These are phyloP conservation scores for Labeo rohita DNA, from an alignment of 2,113 vertebrate species.

Conservation along the genomic window DNA sequence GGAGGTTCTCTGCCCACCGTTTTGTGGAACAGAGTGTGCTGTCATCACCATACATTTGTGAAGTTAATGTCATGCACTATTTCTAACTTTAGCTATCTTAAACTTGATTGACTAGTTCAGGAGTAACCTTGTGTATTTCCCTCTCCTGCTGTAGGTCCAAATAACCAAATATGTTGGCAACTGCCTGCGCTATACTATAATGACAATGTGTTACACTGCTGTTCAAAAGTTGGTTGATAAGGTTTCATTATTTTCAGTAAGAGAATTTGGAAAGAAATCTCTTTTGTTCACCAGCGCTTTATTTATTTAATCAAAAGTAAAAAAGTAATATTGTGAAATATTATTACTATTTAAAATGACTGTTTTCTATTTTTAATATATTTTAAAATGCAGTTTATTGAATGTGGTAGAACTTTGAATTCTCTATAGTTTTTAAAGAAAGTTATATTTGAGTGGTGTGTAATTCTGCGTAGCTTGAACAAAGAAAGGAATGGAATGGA, in stretches of 20 bases:
- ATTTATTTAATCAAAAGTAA: background rate
- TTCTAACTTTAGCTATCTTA: background rate
- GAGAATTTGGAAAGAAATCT: background rate
- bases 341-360: background rate
- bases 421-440: background rate
- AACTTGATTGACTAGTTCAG: background rate
- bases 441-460: background rate
- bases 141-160: background rate
- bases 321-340: background rate
- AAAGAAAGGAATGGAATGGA: background rate
- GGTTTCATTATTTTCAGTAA: background rate
- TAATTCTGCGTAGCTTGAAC: background rate
- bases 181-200: background rate
- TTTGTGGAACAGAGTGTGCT: background rate
- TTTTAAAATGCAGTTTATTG: background rate
- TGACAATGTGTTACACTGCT: background rate
- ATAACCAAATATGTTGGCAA: background rate
- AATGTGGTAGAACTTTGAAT: background rate
- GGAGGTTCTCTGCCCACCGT: background rate
- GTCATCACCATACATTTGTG: constrained; percentile 2
- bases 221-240: background rate
- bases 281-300: background rate
- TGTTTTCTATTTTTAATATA: background rate
- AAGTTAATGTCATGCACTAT: background rate
- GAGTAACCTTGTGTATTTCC: background rate